Conservation (phyloP, 1,140 invertebrate genomes). For the Geopemphigus sp. region DNA sequence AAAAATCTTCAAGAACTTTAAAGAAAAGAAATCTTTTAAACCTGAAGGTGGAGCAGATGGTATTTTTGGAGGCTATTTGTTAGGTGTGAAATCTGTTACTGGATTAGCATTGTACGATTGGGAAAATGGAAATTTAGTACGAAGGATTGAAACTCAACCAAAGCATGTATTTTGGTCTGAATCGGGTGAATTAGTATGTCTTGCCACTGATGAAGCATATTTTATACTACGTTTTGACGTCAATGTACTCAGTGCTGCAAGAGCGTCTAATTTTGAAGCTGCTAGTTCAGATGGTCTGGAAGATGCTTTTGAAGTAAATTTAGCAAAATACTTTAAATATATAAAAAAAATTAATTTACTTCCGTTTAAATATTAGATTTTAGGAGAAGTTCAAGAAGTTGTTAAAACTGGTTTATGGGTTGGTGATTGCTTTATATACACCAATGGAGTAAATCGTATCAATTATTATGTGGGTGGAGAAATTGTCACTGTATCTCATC, state of each 20-base stretch:
- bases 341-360: too few relatives aligned
- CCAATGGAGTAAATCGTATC: slow-evolving; percentile 93
- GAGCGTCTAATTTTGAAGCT: slow-evolving; percentile 51
- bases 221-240: slow-evolving; percentile 90
- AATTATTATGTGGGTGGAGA: slow-evolving; percentile 99
- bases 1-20: slow-evolving; percentile 98
- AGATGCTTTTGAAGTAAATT: slow-evolving; percentile 87
- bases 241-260: slow-evolving; percentile 69
- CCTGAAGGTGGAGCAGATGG: slow-evolving; percentile 94
- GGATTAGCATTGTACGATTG: slow-evolving; percentile 96
- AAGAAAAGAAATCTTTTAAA: slow-evolving; percentile 92
- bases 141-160: slow-evolving; percentile 94
- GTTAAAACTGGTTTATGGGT: slow-evolving; percentile 98
- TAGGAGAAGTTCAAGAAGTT: slow-evolving; percentile 84
- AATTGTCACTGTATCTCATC: slow-evolving; percentile 95
- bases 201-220: slow-evolving; percentile 94
- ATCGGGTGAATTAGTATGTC: slow-evolving; percentile 87
- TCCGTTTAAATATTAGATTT: slow-evolving; percentile 61
- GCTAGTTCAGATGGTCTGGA: slow-evolving; percentile 92
- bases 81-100: slow-evolving; percentile 90
- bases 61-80: slow-evolving; percentile 93
- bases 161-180: slow-evolving; percentile 96
- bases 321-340: not conserved
- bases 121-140: slow-evolving; percentile 87
- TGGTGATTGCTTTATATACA: slow-evolving; percentile 99